Conservation (phyloP, 1,140 invertebrate genomes). For the Polyergus mexicanus region DNA sequence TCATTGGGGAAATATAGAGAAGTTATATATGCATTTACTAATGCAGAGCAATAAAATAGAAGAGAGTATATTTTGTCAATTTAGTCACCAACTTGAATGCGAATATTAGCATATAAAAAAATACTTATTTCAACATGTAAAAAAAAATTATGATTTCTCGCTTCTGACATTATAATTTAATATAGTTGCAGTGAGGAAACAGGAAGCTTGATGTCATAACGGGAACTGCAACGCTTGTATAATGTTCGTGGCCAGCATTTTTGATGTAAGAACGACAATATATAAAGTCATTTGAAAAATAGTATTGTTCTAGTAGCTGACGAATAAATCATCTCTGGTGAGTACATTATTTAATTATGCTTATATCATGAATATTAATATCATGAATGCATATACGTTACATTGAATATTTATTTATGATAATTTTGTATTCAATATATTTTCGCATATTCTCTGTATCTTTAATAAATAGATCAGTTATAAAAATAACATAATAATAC, state of each 20-base stretch:
- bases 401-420: constrained; percentile 7
- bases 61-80: too few species aligned
- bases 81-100: too few species aligned
- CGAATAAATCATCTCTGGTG: not conserved
- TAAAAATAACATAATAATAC: constrained; percentile 5
- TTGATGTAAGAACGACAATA: not conserved
- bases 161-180: not conserved
- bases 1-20: too few species aligned
- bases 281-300: constrained; percentile 12
- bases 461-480: constrained; percentile 12
- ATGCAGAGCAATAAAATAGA: too few species aligned
- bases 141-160: not conserved
- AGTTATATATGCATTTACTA: too few species aligned
- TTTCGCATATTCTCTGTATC: not conserved
- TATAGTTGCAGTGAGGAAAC: too few species aligned
- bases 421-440: not conserved
- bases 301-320: not conserved
- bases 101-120: too few species aligned
- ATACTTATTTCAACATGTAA: too few species aligned
- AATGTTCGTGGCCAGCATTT: not conserved
- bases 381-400: not conserved
- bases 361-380: constrained; percentile 14
- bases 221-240: not conserved
- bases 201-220: not conserved
- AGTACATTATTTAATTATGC: constrained; percentile 9